Evolutionary conservation across 2,888 invertebrate species (phyloP).

Genomic region (Acanthosepion lycidas): DNA sequence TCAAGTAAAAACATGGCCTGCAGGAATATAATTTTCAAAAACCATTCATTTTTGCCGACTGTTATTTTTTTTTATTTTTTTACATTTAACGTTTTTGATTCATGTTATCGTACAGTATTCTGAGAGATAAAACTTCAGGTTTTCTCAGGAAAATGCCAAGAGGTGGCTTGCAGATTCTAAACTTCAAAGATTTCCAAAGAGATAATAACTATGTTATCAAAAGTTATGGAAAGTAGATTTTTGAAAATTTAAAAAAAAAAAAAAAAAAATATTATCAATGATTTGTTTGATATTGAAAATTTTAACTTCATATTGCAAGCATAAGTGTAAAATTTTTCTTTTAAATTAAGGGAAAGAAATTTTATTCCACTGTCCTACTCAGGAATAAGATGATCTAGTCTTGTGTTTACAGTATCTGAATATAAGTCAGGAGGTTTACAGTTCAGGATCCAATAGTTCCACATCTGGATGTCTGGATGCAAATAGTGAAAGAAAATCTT

Average conservation of each 20-base stretch:
- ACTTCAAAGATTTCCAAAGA: neutral
- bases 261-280: neutral
- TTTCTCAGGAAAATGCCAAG: neutral
- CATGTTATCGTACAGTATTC: neutral
- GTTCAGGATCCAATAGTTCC: neutral
- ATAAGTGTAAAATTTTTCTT: neutral
- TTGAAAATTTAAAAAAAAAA: neutral
- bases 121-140: neutral
- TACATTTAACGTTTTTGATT: neutral
- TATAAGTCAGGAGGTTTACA: neutral
- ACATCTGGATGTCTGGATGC: no score
- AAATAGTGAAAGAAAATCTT: no score
- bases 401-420: neutral
- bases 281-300: slow-evolving; percentile 7
- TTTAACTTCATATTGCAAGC: neutral
- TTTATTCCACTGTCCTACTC: neutral
- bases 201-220: neutral
- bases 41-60: neutral
- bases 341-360: neutral
- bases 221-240: neutral
- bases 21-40: slow-evolving; percentile 33
- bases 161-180: neutral
- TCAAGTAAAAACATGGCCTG: neutral
- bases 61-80: neutral
- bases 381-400: neutral